Evolutionary conservation across 2,888 invertebrate species (phyloP), one percentile per base, ranked within the genome.

Genomic region (Lymantria monacha): DNA sequence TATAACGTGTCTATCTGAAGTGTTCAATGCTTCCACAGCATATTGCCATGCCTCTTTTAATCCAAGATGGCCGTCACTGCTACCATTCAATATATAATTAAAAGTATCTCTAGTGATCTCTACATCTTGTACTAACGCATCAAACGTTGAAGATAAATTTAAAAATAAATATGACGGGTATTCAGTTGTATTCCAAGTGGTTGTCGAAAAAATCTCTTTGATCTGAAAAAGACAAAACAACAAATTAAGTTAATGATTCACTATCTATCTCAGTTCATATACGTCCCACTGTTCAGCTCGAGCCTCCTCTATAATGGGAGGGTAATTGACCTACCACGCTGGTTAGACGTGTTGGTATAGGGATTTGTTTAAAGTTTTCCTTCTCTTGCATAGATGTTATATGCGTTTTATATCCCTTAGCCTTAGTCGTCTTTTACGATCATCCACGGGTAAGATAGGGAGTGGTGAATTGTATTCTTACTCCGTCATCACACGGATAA

Each of bases 81-180:
- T 50, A 2, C 76, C 76, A n/a, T 72, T 63, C 0, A 74, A 41
- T 12, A 81, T 56, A 7, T 70, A 61, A 14, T 74, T 47, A 0
- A 81, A n/a, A 2, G 73, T 48, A 0, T 74, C 66, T 11, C 79
- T 74, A 0, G 81, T 55, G 0, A 75, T 61, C 0, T 61, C 62
- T 0, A 88, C 53, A 31, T 85, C 83, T 0, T 74, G 73, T 2
- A 89, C 47, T 9, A 90, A 57, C 0, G 72, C 55, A 14, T 86
- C 79, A 46, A 92, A 83, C 0, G 81, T 81, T 2, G 74, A 49
- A 0, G 84, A 87, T 30, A 88, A 81, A 41, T 85, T 83, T 0
- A 92, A 83, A 52, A 86, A 85, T 0, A 88, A 62, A 41, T 91
- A 79, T 0, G 78, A 72, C 0, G 78, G 60, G 42, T 75, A 75